These are phyloP conservation scores for Idaea aversata DNA, from an alignment of 2,888 invertebrate species.

Conservation along the genomic window DNA sequence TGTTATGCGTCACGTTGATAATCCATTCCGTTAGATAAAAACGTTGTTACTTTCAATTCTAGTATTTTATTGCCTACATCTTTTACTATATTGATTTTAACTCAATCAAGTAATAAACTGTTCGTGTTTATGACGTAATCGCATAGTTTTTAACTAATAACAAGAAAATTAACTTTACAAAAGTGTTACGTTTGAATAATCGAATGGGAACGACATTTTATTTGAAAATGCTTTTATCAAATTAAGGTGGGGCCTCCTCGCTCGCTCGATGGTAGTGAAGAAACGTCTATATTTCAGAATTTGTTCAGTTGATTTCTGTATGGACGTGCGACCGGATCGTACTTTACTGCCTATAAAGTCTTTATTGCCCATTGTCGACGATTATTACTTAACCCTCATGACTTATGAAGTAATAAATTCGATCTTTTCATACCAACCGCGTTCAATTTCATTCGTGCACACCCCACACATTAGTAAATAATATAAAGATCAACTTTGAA, in stretches of 20 bases:
- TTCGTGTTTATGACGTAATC: slow-evolving; percentile 44
- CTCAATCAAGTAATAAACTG: slow-evolving; percentile 47
- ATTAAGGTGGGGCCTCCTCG: slow-evolving; percentile 39
- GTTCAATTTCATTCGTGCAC: slow-evolving; percentile 46
- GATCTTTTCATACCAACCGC: slow-evolving; percentile 64
- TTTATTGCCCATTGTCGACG: slow-evolving; percentile 79
- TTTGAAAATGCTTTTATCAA: slow-evolving; percentile 41
- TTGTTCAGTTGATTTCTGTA: slow-evolving; percentile 50
- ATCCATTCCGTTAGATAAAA: slow-evolving; percentile 48
- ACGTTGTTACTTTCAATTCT: slow-evolving; percentile 45
- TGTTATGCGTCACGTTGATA: slow-evolving; percentile 44
- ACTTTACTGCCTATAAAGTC: slow-evolving; percentile 77
- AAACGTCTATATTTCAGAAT: slow-evolving; percentile 44
- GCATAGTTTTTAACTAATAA: slow-evolving; percentile 37
- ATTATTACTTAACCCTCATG: slow-evolving; percentile 79
- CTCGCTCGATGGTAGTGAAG: slow-evolving; percentile 37
- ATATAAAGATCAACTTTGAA: slow-evolving; percentile 39
- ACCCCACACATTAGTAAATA: slow-evolving; percentile 23
- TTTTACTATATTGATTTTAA: slow-evolving; percentile 43
- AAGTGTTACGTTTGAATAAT: slow-evolving; percentile 40
- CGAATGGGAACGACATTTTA: slow-evolving; percentile 30
- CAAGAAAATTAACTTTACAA: slow-evolving; percentile 33
- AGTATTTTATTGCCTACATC: slow-evolving; percentile 40
- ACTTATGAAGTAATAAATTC: slow-evolving; percentile 79
- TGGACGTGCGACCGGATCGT: slow-evolving; percentile 67